These are phyloP conservation scores for Holocentrus rufus DNA, from an alignment of 2,797 vertebrate genomes.

Conservation along the genomic window DNA sequence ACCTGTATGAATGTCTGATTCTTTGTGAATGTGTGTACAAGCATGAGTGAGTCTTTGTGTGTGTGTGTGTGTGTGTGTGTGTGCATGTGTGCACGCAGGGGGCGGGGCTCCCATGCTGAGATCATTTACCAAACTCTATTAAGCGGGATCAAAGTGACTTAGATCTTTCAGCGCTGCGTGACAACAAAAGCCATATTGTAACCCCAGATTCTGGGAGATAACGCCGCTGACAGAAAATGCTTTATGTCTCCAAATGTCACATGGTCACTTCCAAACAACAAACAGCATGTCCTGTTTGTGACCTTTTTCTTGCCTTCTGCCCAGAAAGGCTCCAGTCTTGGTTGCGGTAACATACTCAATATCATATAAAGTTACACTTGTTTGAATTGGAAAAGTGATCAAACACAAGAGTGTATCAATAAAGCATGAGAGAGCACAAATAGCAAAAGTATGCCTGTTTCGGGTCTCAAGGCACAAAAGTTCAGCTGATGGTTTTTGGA, in stretches of 20 bases:
- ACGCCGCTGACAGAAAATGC: conserved; percentile 78
- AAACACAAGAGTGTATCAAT: too few relatives aligned
- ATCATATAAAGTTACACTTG: too few relatives aligned
- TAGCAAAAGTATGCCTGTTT: too few relatives aligned
- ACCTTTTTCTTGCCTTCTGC: conserved; percentile 56
- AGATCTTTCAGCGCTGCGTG: conserved; percentile 78
- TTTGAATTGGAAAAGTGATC: too few relatives aligned
- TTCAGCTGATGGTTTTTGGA: too few relatives aligned
- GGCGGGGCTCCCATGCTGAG: conserved; percentile 74
- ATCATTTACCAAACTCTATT: conserved; percentile 86
- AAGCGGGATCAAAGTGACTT: conserved; percentile 84
- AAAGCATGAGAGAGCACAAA: too few relatives aligned
- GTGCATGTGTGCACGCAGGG: conserved; percentile 23
- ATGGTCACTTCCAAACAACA: conserved; percentile 74
- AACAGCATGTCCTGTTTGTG: conserved; percentile 72
- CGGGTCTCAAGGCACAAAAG: too few relatives aligned
- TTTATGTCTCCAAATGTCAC: conserved; percentile 80
- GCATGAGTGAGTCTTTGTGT: conserved; percentile 49
- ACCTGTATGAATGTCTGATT: conserved; percentile 68
- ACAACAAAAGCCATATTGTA: conserved; percentile 86
- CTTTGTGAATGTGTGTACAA: conserved; percentile 60
- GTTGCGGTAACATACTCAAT: conserved; percentile 14
- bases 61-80: conserved; percentile 30
- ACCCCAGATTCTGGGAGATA: conserved; percentile 77
- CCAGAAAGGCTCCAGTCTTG: conserved; percentile 45